These are phyloP conservation scores for Miltochrista miniata DNA, from an alignment of 2,888 invertebrate species.

Conservation along the genomic window DNA sequence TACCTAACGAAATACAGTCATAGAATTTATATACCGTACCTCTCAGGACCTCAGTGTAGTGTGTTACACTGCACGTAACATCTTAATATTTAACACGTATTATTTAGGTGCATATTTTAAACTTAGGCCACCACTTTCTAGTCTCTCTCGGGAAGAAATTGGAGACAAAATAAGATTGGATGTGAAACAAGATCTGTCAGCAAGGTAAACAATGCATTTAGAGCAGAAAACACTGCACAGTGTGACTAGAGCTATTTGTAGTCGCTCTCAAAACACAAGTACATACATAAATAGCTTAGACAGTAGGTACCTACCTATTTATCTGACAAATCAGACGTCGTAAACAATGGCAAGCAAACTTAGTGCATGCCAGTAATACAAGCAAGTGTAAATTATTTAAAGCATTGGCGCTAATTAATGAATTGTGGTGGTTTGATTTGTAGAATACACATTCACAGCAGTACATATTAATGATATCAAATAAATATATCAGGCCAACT, in stretches of 20 bases:
- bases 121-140: conserved; percentile 76
- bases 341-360: conserved; percentile 24
- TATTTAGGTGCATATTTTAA: conserved; percentile 60
- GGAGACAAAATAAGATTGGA: conserved; percentile 81
- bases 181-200: conserved; percentile 78
- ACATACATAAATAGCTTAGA: conserved; percentile 25
- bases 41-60: conserved; percentile 39
- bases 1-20: conserved; percentile 24
- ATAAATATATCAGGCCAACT: conserved; percentile 17
- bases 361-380: conserved; percentile 33
- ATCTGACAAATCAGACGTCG: conserved; percentile 21
- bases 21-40: conserved; percentile 25
- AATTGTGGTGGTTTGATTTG: conserved; percentile 37
- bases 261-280: conserved; percentile 37
- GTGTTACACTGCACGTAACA: conserved; percentile 51
- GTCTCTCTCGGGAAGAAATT: conserved; percentile 79
- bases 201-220: conserved; percentile 71
- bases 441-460: conserved; percentile 28
- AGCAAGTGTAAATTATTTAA: conserved; percentile 16
- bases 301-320: conserved; percentile 12
- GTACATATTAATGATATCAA: conserved; percentile 7
- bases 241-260: conserved; percentile 63
- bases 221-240: conserved; percentile 62
- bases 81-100: conserved; percentile 48
- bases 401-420: conserved; percentile 31